These are phyloP conservation scores for Brachionichthys hirsutus DNA, from an alignment of 2,113 vertebrate species.

Conservation along the genomic window DNA sequence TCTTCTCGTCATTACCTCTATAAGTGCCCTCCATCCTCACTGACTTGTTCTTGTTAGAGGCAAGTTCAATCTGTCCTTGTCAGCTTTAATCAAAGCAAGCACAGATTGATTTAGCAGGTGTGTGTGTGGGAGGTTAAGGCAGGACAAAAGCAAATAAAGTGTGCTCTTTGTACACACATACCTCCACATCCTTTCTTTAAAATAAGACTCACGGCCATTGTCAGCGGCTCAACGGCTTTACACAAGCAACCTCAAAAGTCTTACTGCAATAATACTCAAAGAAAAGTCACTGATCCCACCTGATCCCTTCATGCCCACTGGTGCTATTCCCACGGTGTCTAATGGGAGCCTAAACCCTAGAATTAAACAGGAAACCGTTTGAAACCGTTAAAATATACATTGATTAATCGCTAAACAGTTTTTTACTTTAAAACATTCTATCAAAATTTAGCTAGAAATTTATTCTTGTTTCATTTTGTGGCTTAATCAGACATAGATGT, in stretches of 20 bases:
- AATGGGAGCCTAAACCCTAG: slow-evolving; percentile 3
- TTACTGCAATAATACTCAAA: slow-evolving; percentile 15
- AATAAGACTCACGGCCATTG: slow-evolving; percentile 45
- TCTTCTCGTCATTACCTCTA: slow-evolving; percentile 48
- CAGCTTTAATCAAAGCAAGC: slow-evolving; percentile 75
- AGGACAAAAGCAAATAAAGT: slow-evolving; percentile 52
- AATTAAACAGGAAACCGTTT: slow-evolving; percentile 28
- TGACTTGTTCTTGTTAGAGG: slow-evolving; percentile 68
- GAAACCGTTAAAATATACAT: slow-evolving; percentile 22
- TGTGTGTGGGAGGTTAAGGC: slow-evolving; percentile 64
- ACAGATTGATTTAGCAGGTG: slow-evolving; percentile 71
- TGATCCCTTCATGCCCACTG: slow-evolving; percentile 33
- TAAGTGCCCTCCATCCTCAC: slow-evolving; percentile 49
- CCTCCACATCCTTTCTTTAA: slow-evolving; percentile 23
- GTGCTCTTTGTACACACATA: slow-evolving; percentile 43
- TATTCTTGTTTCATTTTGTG: too few species aligned
- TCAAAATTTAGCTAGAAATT: too few species aligned
- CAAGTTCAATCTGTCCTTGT: slow-evolving; percentile 77
- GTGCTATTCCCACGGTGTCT: neutral
- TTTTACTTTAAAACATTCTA: too few species aligned
- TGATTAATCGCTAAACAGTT: too few species aligned
- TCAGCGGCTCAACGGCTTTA: slow-evolving; percentile 33
- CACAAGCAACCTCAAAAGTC: slow-evolving; percentile 28
- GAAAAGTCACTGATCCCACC: slow-evolving; percentile 29
- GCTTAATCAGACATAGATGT: too few species aligned